phyloP scores from a whole-genome alignment of 2,113 vertebrate species.

The Melanotaenia duboulayi region DNA sequence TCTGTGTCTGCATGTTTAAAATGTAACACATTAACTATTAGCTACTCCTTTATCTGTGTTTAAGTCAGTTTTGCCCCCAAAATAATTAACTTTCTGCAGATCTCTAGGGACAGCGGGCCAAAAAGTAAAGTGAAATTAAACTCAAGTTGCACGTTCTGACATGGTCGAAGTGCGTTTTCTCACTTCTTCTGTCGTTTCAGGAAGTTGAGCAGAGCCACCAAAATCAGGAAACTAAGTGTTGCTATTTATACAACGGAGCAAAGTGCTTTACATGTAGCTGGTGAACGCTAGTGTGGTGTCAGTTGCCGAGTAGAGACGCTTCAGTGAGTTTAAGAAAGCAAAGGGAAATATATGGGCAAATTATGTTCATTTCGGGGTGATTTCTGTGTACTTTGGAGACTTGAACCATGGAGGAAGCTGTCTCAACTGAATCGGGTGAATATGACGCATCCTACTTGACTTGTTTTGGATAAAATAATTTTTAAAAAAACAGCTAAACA shows the following conservation, averaged over 20 bases:
- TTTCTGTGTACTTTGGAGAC: slow-evolving; percentile 22
- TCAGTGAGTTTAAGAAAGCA: background rate
- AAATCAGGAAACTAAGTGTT: slow-evolving; percentile 82
- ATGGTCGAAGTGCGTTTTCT: slow-evolving; percentile 42
- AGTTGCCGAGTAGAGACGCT: slow-evolving; percentile 19
- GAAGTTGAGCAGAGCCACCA: slow-evolving; percentile 79
- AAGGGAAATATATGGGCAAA: slow-evolving; percentile 20
- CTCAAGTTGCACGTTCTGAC: slow-evolving; percentile 33
- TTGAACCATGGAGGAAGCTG: slow-evolving; percentile 65
- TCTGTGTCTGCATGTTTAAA: background rate
- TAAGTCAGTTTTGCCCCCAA: background rate
- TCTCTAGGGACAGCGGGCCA: background rate
- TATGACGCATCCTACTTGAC: background rate
- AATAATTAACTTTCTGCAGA: background rate
- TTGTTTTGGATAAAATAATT: background rate
- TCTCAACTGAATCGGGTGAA: slow-evolving; percentile 61
- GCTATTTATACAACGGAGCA: slow-evolving; percentile 77
- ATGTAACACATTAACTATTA: background rate
- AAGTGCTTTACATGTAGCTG: slow-evolving; percentile 25
- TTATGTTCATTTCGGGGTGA: slow-evolving; percentile 42
- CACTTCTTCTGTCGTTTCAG: slow-evolving; percentile 81
- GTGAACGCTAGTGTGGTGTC: slow-evolving; percentile 42
- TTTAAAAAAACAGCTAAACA: background rate
- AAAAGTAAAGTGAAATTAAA: background rate
- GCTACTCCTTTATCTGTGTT: background rate